Percentiles rank a stretch among this genome's conserved stretches.
These are phyloP conservation scores for Eristalis intricaria DNA, from an alignment of 2,888 invertebrate species.

Conservation along the genomic window DNA sequence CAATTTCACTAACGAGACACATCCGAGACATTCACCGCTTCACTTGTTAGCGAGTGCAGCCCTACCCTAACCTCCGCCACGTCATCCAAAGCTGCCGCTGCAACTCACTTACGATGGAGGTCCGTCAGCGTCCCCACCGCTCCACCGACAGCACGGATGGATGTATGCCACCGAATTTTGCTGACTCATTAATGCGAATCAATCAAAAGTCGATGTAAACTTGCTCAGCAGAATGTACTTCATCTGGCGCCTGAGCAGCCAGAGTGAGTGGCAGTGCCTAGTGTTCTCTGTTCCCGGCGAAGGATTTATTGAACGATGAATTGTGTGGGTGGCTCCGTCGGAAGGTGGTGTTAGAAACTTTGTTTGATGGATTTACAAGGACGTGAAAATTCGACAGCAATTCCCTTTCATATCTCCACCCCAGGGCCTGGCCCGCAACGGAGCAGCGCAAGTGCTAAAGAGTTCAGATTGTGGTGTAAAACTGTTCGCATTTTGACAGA, in stretches of 20 bases:
- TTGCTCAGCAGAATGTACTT: constrained; percentile 47
- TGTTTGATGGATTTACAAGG: constrained; percentile 56
- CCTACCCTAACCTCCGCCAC: constrained; percentile 16
- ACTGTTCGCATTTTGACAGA: background rate
- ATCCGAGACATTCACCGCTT: constrained; percentile 59
- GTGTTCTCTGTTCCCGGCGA: constrained; percentile 53
- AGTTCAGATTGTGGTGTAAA: constrained; percentile 11
- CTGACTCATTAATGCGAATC: constrained; percentile 71
- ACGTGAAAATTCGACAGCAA: constrained; percentile 54
- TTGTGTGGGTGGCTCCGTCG: background rate
- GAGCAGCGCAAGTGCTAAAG: background rate
- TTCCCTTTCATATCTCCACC: constrained; percentile 30
- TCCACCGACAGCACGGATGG: constrained; percentile 9
- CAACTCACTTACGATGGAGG: constrained; percentile 28
- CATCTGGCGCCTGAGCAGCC: constrained; percentile 30
- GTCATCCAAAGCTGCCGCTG: constrained; percentile 34
- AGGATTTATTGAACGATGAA: constrained; percentile 59
- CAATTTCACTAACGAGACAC: constrained; percentile 71
- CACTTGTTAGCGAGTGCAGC: constrained; percentile 2
- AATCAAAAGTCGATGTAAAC: constrained; percentile 69
- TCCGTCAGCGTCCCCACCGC: background rate
- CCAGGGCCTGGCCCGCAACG: background rate
- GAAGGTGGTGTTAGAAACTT: constrained; percentile 33
- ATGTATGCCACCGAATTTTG: constrained; percentile 56
- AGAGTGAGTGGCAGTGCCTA: constrained; percentile 58